These are phyloP conservation scores for Molossus molossus DNA, from an alignment of 2,797 vertebrate species.

Conservation along the genomic window DNA sequence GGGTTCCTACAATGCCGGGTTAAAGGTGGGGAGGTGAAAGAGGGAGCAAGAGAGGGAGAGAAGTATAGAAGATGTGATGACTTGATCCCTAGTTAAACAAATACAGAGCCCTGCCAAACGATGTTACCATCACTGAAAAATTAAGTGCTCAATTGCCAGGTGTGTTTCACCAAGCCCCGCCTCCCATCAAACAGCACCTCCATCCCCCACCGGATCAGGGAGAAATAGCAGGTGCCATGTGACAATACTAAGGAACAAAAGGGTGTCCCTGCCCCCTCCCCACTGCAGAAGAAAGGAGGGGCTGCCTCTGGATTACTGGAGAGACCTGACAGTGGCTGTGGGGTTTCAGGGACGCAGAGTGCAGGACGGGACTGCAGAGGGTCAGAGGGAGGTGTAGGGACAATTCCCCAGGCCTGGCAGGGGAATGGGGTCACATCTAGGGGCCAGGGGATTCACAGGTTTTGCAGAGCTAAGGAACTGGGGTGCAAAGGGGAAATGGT, in stretches of 20 bases:
- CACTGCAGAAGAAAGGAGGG: not conserved
- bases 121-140: conserved; percentile 58
- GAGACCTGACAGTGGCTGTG: not conserved
- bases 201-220: not conserved
- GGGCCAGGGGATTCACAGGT: not conserved
- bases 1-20: not conserved
- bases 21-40: conserved; percentile 11
- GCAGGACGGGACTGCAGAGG: not conserved
- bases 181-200: not conserved
- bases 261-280: conserved; percentile 18
- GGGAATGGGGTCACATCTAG: not conserved
- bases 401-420: not conserved
- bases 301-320: not conserved
- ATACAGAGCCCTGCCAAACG: not conserved
- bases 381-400: not conserved
- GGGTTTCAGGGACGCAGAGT: not conserved
- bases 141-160: conserved; percentile 13
- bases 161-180: not conserved
- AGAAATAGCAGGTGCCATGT: conserved; percentile 66
- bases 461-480: not conserved
- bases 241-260: conserved; percentile 62
- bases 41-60: not conserved
- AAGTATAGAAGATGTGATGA: not conserved
- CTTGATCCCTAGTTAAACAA: conserved; percentile 72
- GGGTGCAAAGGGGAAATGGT: not conserved